Conservation (phyloP, 2,113 vertebrate genomes). For the Amphilophus citrinellus region DNA sequence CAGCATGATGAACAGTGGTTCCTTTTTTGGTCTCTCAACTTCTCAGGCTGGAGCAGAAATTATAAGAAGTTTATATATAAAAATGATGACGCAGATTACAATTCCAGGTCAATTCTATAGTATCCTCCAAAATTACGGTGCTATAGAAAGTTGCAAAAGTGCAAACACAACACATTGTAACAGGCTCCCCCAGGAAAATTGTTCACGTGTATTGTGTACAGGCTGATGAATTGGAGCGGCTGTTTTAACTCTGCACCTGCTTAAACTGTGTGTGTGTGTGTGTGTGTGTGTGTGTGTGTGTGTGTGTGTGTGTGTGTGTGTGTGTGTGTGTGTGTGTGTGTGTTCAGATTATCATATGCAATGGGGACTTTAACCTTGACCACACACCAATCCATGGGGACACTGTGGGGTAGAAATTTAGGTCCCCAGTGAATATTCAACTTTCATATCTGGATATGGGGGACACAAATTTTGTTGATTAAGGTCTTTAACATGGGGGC, state of each 20-base stretch:
- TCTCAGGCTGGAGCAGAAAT: background rate
- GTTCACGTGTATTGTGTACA: constrained; percentile 17
- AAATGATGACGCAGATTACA: constrained; percentile 13
- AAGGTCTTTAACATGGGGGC: background rate
- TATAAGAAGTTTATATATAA: background rate
- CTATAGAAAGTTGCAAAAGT: constrained; percentile 18
- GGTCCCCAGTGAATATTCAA: background rate
- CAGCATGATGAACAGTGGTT: background rate
- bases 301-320: background rate
- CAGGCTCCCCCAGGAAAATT: constrained; percentile 22
- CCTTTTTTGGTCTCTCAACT: background rate
- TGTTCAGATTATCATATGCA: background rate
- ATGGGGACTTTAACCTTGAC: constrained; percentile 1
- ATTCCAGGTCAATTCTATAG: constrained; percentile 23
- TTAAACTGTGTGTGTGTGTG: background rate
- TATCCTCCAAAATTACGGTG: background rate
- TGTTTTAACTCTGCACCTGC: constrained; percentile 55
- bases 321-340: background rate
- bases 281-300: too few species aligned
- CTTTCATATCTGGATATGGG: background rate
- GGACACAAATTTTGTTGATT: background rate
- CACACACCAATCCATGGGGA: background rate
- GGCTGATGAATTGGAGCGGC: constrained; percentile 35
- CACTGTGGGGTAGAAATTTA: background rate
- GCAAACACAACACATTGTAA: background rate